Evolutionary conservation across 2,888 invertebrate species (phyloP), one percentile per base, ranked within the genome.

Genomic region (Artemia sp.): DNA sequence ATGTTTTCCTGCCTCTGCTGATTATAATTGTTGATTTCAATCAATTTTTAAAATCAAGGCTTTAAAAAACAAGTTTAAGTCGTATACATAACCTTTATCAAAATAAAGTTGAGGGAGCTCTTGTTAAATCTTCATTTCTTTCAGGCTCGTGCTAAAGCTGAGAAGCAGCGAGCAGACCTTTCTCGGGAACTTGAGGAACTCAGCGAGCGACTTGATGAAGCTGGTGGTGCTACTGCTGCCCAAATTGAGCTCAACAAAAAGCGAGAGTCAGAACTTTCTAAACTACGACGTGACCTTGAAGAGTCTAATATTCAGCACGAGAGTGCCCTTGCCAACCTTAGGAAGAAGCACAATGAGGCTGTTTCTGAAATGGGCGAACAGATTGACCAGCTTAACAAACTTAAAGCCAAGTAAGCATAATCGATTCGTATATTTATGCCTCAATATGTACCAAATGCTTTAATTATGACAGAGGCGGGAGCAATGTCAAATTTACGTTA

Each of bases 181-280:
- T 92, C 94, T 74, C 89, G 95, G 74, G 97, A 98, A 81, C 86
- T 98, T 74, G 96, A 97, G 77, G 94, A 95, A 82, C 84, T 95
- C 78, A 93, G 93, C 77, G 95, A 95, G 82, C 89, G 93, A 77
- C 86, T 95, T 75, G 97, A 98, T 81, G 97, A 98, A 83, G 95
- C 97, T 77, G 97, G 96, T 78, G 98, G 98, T 79, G 97, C 97
- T 77, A 98, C 98, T 75, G 91, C 94, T 70, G 96, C 97, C 75
- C 97, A 97, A 83, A 92, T 93, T 80, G 96, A 98, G 83, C 88
- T 98, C 79, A 98, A 98, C 89, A 98, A 98, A 88, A 97, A 98
- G 84, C 92, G 98, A 75, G 98, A 99, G 82, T 92, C 95, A 77
- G 98, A 99, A 83, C 87, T 98, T 76, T 89, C 93, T 85, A 98